A percentile compares a stretch with the other conserved stretches of the same genome.
Evolutionary conservation across 2,113 vertebrate species (phyloP).

Genomic region (Apeltes quadracus): DNA sequence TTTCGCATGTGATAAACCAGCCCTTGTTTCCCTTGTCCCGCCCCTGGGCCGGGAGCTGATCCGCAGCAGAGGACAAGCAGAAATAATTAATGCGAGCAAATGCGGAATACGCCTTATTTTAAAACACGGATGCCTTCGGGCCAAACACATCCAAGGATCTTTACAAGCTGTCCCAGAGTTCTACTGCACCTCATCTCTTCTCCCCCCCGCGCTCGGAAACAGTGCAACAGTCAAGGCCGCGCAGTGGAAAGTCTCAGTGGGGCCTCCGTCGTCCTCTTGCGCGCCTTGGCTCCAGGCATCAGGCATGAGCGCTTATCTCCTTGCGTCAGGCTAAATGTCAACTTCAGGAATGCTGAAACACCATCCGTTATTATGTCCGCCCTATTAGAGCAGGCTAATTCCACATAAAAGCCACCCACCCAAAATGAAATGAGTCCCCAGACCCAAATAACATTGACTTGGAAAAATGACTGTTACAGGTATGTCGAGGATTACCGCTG

Average conservation of each 20-base stretch:
- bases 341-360: slow-evolving; percentile 46
- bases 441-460: slow-evolving; percentile 47
- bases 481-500: slow-evolving; percentile 3
- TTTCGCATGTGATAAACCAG: slow-evolving; percentile 15
- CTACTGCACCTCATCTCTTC: slow-evolving; percentile 41
- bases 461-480: slow-evolving; percentile 17
- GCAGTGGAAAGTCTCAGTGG: slow-evolving; percentile 13
- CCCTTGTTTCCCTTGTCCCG: not conserved
- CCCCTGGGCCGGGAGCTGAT: not conserved
- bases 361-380: slow-evolving; percentile 69
- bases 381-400: slow-evolving; percentile 68
- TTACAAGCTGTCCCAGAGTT: slow-evolving; percentile 18
- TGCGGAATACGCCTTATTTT: slow-evolving; percentile 35
- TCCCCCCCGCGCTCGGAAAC: slow-evolving; percentile 39
- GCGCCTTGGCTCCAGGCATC: slow-evolving; percentile 28
- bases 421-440: slow-evolving; percentile 40
- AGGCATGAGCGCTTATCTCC: slow-evolving; percentile 63
- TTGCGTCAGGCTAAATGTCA: slow-evolving; percentile 68
- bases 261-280: slow-evolving; percentile 18
- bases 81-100: slow-evolving; percentile 58
- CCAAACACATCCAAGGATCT: slow-evolving; percentile 33
- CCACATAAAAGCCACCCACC: slow-evolving; percentile 57
- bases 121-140: slow-evolving; percentile 46
- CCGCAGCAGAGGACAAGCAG: slow-evolving; percentile 14
- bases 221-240: slow-evolving; percentile 35